These are phyloP conservation scores for Mongoloraphidia duomilia DNA, from an alignment of 2,888 invertebrate species.

Conservation along the genomic window DNA sequence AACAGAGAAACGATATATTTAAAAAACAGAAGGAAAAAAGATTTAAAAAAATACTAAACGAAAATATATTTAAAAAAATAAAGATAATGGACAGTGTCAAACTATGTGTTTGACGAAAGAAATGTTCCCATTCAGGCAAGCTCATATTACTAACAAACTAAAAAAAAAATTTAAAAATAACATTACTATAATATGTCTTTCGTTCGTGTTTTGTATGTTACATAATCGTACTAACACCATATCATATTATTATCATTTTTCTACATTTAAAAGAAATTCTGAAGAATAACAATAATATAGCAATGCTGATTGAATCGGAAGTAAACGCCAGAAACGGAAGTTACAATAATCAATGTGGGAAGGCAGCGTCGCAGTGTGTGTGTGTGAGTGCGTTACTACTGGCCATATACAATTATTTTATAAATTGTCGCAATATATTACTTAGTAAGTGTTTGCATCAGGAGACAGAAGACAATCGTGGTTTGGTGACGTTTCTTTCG, in stretches of 20 bases:
- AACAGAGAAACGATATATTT: conserved; percentile 1
- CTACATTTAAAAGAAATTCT: too few relatives aligned
- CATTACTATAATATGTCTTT: too few relatives aligned
- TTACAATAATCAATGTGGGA: too few relatives aligned
- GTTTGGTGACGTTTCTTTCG: conserved; percentile 6
- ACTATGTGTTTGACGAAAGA: conserved; percentile 18
- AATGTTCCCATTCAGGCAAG: conserved; percentile 11
- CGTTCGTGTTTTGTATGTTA: too few relatives aligned
- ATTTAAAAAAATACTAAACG: conserved; percentile 2
- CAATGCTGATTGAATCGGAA: too few relatives aligned
- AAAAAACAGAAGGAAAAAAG: conserved; percentile 7
- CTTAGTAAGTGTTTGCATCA: neutral
- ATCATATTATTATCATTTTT: too few relatives aligned
- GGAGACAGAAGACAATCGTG: neutral
- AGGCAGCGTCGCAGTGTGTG: neutral
- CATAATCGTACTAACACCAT: too few relatives aligned
- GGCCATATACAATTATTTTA: too few relatives aligned
- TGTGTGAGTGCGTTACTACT: neutral
- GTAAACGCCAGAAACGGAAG: too few relatives aligned
- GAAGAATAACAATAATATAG: too few relatives aligned
- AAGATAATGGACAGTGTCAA: conserved; percentile 18
- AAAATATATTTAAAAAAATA: neutral
- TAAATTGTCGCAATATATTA: conserved; percentile 11
- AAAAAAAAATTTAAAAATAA: too few relatives aligned
- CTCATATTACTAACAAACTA: too few relatives aligned